phyloP scores from a whole-genome alignment of 2,113 vertebrate species.

The Pycnonotus jocosus region DNA sequence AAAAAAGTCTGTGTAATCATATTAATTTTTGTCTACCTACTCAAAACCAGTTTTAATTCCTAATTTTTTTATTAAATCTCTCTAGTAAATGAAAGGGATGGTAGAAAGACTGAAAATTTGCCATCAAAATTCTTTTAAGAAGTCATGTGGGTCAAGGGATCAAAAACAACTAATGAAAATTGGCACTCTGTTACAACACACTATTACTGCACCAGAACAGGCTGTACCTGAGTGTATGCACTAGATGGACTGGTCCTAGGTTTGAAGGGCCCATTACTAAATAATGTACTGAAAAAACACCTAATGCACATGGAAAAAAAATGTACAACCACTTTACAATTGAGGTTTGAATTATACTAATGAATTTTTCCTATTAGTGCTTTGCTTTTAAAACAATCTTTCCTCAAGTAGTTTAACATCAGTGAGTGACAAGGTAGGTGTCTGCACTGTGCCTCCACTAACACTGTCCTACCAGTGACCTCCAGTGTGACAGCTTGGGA shows the following conservation, averaged over 20 bases:
- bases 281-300: neutral
- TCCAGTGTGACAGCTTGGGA: slow-evolving; percentile 15
- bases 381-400: neutral
- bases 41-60: neutral
- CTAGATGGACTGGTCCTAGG: neutral
- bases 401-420: neutral
- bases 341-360: neutral
- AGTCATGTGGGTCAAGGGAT: neutral
- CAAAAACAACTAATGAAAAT: neutral
- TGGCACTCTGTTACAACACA: neutral
- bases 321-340: neutral
- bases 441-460: neutral
- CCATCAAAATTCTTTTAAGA: neutral
- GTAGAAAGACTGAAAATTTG: neutral
- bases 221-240: neutral
- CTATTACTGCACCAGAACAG: neutral
- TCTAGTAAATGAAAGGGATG: neutral
- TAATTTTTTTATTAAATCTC: neutral
- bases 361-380: neutral
- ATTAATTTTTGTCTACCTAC: neutral
- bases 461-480: slow-evolving; percentile 41
- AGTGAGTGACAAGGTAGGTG: neutral
- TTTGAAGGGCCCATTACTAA: neutral
- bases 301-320: neutral
- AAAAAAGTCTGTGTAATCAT: neutral